Conservation (phyloP, 2,113 vertebrate species). For the Centropus bengalensis region DNA sequence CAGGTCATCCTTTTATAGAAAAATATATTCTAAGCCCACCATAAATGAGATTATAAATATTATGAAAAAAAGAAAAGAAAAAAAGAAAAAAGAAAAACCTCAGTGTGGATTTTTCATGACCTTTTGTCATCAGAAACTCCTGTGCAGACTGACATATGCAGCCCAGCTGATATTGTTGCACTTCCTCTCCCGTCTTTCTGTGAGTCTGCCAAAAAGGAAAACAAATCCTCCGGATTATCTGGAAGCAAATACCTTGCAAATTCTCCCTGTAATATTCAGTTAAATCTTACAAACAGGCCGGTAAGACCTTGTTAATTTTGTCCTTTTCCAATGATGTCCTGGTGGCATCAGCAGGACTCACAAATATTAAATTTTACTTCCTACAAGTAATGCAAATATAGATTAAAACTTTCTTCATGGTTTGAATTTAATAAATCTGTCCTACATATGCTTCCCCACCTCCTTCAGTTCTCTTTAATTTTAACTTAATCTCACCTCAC, state of each 20-base stretch:
- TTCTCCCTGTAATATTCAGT: neutral
- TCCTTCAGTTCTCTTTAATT: neutral
- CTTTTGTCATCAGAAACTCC: neutral
- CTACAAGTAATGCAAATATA: neutral
- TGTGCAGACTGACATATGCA: neutral
- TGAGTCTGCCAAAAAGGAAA: slow-evolving; percentile 20
- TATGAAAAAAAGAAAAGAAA: neutral
- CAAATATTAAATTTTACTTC: neutral
- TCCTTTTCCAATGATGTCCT: neutral
- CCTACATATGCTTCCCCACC: neutral
- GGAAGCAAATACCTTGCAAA: neutral
- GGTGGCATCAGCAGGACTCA: neutral
- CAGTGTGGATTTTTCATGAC: neutral
- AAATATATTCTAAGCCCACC: neutral
- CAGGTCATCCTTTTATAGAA: neutral
- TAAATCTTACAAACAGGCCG: neutral
- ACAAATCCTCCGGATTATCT: slow-evolving; percentile 1
- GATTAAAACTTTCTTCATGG: neutral
- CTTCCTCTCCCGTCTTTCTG: neutral
- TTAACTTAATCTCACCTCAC: neutral
- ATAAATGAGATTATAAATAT: neutral
- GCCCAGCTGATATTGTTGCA: neutral
- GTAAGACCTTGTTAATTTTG: neutral
- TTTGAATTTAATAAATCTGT: neutral
- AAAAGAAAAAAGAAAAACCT: neutral